Evolutionary conservation across 1,140 invertebrate species (phyloP), one percentile per base, ranked within the genome.

Genomic region (Lysiphlebus fabarum): DNA sequence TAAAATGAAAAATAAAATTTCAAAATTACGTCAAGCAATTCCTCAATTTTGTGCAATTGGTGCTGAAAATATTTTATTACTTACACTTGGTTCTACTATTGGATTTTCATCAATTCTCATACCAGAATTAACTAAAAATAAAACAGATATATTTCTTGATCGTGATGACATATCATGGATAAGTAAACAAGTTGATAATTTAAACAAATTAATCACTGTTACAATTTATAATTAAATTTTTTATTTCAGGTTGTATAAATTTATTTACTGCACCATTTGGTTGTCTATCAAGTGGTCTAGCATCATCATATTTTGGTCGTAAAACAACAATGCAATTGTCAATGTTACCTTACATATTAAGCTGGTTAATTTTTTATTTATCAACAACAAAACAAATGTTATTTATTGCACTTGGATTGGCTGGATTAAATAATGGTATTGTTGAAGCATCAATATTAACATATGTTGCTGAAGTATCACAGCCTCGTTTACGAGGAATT

Each of bases 361-460:
- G 88, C 1, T 91, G 89, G 88, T 44, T 90, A 4, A 62, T 90
- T 6, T 89, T 88, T 66, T 74, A 88, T 67, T 88, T 83, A 63
- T 74, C 88, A 0, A 81, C 70, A 4, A 79, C 74, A 51, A 78
- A 85, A 1, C 76, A 73, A 33, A 84, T 86, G 70, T 75, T 91
- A 9, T 90, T 90, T 70, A 63, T 81, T 2, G 86, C 86, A 9
- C 73, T 90, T 37, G 80, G 83, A 55, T 75, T 91, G 45, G 87
- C 86, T 11, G 89, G 89, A 6, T 62, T 91, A 2, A 85, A 84
- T 5, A 89, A 89, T 51, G 90, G 90, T 49, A 71, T 92, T 0
- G 75, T 90, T 44, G 90, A 91, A 76, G 89, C 89, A 59, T 89
- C 90, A 4, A 88, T 91, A 78, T 74, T 91, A 64, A 91, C 89